Percentiles rank a stretch among this genome's conserved stretches.
Conservation (phyloP, 2,797 vertebrate genomes). For the Tenualosa ilisha region DNA sequence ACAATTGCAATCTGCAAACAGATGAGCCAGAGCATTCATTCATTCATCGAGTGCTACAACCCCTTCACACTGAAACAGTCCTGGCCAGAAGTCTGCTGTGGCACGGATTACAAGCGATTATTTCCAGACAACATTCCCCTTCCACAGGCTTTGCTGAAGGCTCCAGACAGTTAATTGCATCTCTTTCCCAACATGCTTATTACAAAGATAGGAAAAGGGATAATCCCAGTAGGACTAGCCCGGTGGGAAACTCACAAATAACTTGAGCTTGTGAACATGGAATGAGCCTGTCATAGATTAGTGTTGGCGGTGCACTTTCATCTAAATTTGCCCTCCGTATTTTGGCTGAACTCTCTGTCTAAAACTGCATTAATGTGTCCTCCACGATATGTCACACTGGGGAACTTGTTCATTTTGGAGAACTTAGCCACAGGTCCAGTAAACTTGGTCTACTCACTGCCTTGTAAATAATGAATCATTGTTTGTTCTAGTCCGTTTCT, state of each 20-base stretch:
- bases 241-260: conserved; percentile 7
- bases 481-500: not conserved
- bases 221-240: conserved; percentile 8
- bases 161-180: conserved; percentile 22
- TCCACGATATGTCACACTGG: not conserved
- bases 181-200: conserved; percentile 10
- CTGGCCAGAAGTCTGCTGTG: not conserved
- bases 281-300: conserved; percentile 24
- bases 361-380: not conserved
- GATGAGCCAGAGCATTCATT: not conserved
- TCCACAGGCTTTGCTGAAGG: not conserved
- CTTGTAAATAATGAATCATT: not conserved
- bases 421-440: not conserved
- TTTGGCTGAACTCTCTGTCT: not conserved
- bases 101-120: conserved; percentile 19
- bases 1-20: not conserved
- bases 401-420: not conserved
- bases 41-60: not conserved
- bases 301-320: conserved; percentile 1
- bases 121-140: conserved; percentile 15
- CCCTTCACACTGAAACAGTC: not conserved
- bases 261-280: not conserved
- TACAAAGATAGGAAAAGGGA: conserved; percentile 8
- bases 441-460: not conserved
- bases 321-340: not conserved